Percentiles rank a stretch among this genome's conserved stretches.
These are phyloP conservation scores for Hanleya hanleyi DNA, from an alignment of 2,888 invertebrate genomes.

Conservation along the genomic window DNA sequence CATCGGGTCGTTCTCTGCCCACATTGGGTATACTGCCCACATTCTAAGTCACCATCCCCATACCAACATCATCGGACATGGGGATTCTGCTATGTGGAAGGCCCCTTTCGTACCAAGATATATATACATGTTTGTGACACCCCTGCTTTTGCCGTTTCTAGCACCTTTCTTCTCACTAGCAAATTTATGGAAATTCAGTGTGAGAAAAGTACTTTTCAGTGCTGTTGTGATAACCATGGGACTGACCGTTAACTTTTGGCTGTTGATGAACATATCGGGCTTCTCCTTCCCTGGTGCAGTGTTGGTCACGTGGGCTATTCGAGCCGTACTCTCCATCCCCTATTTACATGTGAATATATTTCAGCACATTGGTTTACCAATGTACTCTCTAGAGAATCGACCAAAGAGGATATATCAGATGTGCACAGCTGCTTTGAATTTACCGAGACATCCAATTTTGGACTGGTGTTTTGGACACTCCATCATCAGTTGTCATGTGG, in stretches of 20 bases:
- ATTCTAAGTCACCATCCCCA: conserved; percentile 69
- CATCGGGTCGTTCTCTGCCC: conserved; percentile 60
- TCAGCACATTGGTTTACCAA: conserved; percentile 72
- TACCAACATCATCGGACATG: conserved; percentile 70
- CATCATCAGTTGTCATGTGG: conserved; percentile 69
- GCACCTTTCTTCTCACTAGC: conserved; percentile 54
- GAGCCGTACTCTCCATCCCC: conserved; percentile 57
- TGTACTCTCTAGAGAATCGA: conserved; percentile 62
- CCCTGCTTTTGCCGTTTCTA: conserved; percentile 57
- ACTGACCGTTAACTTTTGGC: conserved; percentile 42
- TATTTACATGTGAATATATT: conserved; percentile 72
- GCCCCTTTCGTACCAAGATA: conserved; percentile 58
- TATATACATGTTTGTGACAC: conserved; percentile 68
- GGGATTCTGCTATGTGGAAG: conserved; percentile 70
- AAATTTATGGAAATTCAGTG: conserved; percentile 11
- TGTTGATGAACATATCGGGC: conserved; percentile 53
- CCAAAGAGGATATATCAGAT: conserved; percentile 70
- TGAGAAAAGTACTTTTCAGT: conserved; percentile 27
- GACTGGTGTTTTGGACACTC: conserved; percentile 66
- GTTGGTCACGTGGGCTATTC: conserved; percentile 38
- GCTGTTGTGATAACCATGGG: conserved; percentile 45
- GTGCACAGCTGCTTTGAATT: conserved; percentile 51
- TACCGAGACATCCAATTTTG: neutral
- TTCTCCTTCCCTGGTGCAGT: conserved; percentile 50
- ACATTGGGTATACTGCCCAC: conserved; percentile 60